These are phyloP conservation scores for Mastigias papua DNA, from an alignment of 30 jellyfish, hydroid and myxozoan genomes.

Conservation along the genomic window DNA sequence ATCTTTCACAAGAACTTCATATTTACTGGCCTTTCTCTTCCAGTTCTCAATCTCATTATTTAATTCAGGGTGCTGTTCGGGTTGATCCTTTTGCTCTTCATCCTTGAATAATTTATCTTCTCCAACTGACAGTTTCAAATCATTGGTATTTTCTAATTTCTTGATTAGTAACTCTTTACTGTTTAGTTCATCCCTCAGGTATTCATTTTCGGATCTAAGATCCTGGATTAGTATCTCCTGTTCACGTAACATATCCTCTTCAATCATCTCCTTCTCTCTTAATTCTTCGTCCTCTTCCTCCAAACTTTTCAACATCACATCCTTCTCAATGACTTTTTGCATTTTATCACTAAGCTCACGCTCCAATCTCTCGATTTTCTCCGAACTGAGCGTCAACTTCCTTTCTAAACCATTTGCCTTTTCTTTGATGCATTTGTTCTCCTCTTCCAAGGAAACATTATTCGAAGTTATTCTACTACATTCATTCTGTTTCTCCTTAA, in stretches of 20 bases:
- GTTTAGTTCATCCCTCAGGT: conserved; percentile 59
- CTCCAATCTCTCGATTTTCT: conserved; percentile 41
- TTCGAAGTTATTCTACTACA: conserved; percentile 12
- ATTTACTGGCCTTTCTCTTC: conserved; percentile 5
- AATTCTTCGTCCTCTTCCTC: conserved; percentile 71
- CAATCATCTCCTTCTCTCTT: conserved; percentile 65
- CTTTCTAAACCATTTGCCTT: conserved; percentile 22
- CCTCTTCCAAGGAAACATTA: conserved; percentile 28
- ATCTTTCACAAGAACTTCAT: background rate
- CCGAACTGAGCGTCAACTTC: background rate
- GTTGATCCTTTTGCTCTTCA: conserved; percentile 28
- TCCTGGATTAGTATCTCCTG: conserved; percentile 60
- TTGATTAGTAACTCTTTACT: conserved; percentile 8
- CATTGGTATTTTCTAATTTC: conserved; percentile 8
- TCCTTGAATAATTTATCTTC: background rate
- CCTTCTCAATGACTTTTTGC: conserved; percentile 53
- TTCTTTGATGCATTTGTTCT: conserved; percentile 12
- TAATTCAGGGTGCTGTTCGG: conserved; percentile 2
- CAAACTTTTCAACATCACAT: conserved; percentile 44
- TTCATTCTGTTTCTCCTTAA: conserved; percentile 73
- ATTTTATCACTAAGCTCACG: conserved; percentile 37
- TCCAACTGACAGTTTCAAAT: background rate
- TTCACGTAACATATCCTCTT: conserved; percentile 66
- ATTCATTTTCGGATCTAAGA: conserved; percentile 47
- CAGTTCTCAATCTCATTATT: conserved; percentile 30